These are phyloP conservation scores for Pristionchus fissidentatus DNA, from an alignment of 2,888 invertebrate species.

Conservation along the genomic window DNA sequence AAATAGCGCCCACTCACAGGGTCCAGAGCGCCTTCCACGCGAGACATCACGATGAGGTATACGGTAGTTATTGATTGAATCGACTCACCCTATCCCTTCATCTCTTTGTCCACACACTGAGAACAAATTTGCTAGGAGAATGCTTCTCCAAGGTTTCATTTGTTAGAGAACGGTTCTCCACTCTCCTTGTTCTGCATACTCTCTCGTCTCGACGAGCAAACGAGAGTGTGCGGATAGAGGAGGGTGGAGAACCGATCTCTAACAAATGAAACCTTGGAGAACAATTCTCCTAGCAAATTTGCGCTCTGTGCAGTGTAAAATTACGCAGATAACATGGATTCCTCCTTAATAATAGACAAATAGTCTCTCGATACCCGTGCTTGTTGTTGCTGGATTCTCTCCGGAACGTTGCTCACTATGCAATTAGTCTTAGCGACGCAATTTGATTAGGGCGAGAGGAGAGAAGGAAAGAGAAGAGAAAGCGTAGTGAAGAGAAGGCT, in stretches of 20 bases:
- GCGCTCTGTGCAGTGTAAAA: too few species aligned
- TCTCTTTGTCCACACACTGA: background rate
- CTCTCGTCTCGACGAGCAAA: too few species aligned
- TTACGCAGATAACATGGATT: too few species aligned
- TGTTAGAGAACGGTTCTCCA: background rate
- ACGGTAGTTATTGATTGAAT: background rate
- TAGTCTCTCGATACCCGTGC: background rate
- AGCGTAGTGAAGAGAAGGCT: background rate
- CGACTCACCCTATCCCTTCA: background rate
- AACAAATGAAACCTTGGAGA: too few species aligned
- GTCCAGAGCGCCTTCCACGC: conserved; percentile 95
- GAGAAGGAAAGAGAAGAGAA: background rate
- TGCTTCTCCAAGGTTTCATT: too few species aligned
- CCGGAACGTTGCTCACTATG: background rate
- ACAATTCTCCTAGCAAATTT: too few species aligned
- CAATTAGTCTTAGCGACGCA: background rate
- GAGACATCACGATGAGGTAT: conserved; percentile 91
- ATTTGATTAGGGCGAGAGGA: background rate
- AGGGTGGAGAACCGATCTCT: too few species aligned
- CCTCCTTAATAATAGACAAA: too few species aligned
- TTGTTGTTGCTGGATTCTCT: background rate
- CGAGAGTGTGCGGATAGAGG: too few species aligned
- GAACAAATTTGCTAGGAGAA: too few species aligned
- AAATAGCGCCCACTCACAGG: conserved; percentile 32
- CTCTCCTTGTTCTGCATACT: background rate